A percentile compares a stretch with the other conserved stretches of the same genome.
Conservation (phyloP, 1,140 invertebrate species). For the Drosophila subpulchrella region DNA sequence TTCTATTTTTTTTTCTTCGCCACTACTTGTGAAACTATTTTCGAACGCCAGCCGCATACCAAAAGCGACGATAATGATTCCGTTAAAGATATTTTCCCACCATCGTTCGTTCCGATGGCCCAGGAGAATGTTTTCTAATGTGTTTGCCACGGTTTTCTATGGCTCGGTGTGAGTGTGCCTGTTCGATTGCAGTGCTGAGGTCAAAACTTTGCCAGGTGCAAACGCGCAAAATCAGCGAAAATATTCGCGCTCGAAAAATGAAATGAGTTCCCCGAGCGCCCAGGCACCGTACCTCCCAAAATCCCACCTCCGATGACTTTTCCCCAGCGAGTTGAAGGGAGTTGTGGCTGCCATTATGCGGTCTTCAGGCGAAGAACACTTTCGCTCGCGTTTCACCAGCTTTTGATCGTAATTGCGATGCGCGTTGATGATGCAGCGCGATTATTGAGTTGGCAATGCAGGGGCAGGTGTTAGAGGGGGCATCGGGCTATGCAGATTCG, state of each 20-base stretch:
- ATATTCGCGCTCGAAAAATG: constrained; percentile 54
- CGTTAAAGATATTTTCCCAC: constrained; percentile 58
- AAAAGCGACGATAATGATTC: constrained; percentile 59
- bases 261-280: constrained; percentile 43
- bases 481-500: constrained; percentile 16
- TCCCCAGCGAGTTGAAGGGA: constrained; percentile 30
- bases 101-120: constrained; percentile 8
- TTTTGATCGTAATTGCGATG: constrained; percentile 45
- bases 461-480: background rate
- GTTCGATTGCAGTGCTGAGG: constrained; percentile 23
- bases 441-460: constrained; percentile 28
- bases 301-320: background rate
- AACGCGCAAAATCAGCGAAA: constrained; percentile 67
- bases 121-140: constrained; percentile 46
- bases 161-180: background rate
- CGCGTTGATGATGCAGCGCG: constrained; percentile 39
- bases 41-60: constrained; percentile 49
- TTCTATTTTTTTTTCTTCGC: constrained; percentile 9
- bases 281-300: background rate
- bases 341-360: constrained; percentile 42
- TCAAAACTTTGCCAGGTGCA: constrained; percentile 58
- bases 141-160: constrained; percentile 3
- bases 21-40: constrained; percentile 54
- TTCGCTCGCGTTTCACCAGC: constrained; percentile 31
- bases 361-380: constrained; percentile 51